A percentile compares a stretch with the other conserved stretches of the same genome.
Conservation (phyloP, 1,140 invertebrate genomes). For the Bombyx mandarina region DNA sequence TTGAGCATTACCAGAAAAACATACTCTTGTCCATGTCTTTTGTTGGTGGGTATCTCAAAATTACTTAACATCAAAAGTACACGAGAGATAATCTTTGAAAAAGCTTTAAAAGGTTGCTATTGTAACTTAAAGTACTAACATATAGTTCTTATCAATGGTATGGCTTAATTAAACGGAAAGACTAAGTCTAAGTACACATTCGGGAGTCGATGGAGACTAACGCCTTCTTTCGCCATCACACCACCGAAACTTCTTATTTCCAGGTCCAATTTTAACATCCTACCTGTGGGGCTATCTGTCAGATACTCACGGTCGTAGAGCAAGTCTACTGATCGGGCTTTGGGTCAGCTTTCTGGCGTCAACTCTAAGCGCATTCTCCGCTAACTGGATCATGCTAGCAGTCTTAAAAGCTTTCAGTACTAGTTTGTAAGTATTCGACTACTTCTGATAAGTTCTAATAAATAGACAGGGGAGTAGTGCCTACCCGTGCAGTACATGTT, state of each 20-base stretch:
- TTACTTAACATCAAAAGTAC: too few species aligned
- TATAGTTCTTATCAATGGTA: not conserved
- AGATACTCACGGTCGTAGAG: slow-evolving; percentile 57
- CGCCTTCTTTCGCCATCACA: not conserved
- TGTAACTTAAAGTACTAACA: not conserved
- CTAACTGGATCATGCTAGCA: slow-evolving; percentile 43
- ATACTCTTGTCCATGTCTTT: slow-evolving; percentile 50
- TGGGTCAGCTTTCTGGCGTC: slow-evolving; percentile 39
- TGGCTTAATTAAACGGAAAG: not conserved
- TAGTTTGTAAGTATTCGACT: slow-evolving; percentile 1
- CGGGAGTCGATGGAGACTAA: not conserved
- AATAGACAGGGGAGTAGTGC: not conserved
- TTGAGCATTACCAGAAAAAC: slow-evolving; percentile 39
- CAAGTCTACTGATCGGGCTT: slow-evolving; percentile 61
- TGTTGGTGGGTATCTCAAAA: slow-evolving; percentile 26
- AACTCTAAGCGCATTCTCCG: slow-evolving; percentile 41
- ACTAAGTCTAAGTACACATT: not conserved
- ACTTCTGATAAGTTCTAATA: not conserved
- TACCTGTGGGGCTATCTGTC: slow-evolving; percentile 1
- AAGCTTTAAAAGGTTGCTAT: not conserved
- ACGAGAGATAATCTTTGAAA: too few species aligned
- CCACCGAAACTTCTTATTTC: not conserved
- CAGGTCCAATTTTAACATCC: slow-evolving; percentile 2
- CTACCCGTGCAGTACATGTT: not conserved
- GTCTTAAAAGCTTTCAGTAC: slow-evolving; percentile 10